These are phyloP conservation scores for Lordiphosa stackelbergi DNA, from an alignment of 1,140 invertebrate genomes.

Conservation along the genomic window DNA sequence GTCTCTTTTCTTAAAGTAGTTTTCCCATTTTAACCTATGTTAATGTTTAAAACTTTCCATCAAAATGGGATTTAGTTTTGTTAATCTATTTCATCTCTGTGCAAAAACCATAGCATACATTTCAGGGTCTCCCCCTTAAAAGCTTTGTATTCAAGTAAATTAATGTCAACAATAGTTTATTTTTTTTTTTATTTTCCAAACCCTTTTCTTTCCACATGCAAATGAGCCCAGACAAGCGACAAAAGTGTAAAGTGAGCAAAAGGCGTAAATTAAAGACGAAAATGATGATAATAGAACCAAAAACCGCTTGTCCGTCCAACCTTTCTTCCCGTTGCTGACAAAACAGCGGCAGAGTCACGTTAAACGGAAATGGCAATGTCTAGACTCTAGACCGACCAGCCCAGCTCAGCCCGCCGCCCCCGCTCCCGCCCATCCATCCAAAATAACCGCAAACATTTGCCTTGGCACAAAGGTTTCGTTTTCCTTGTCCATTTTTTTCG, in stretches of 20 bases:
- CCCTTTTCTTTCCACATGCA: slow-evolving; percentile 43
- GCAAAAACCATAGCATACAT: slow-evolving; percentile 20
- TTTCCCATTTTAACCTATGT: no score
- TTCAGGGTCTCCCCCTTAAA: slow-evolving; percentile 4
- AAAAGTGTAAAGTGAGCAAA: slow-evolving; percentile 53
- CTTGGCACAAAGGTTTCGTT: slow-evolving; percentile 55
- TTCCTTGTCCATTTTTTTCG: slow-evolving; percentile 24
- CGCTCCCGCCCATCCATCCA: not conserved
- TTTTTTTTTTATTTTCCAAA: not conserved
- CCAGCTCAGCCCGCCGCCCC: slow-evolving; percentile 5
- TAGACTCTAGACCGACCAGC: slow-evolving; percentile 52
- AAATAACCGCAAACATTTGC: slow-evolving; percentile 58
- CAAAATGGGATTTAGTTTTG: no score
- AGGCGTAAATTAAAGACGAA: slow-evolving; percentile 45
- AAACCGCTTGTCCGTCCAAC: slow-evolving; percentile 1
- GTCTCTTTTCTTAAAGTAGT: no score
- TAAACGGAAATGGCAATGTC: slow-evolving; percentile 74
- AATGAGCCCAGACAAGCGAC: slow-evolving; percentile 28
- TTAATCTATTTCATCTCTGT: no score
- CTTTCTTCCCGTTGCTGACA: slow-evolving; percentile 17
- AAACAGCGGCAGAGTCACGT: slow-evolving; percentile 51
- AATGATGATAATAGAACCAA: slow-evolving; percentile 47
- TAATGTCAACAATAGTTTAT: slow-evolving; percentile 4
- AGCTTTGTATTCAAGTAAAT: not conserved
- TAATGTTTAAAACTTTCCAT: no score